phyloP scores from a whole-genome alignment of 1,140 invertebrate genomes.

The Chlorops oryzae region DNA sequence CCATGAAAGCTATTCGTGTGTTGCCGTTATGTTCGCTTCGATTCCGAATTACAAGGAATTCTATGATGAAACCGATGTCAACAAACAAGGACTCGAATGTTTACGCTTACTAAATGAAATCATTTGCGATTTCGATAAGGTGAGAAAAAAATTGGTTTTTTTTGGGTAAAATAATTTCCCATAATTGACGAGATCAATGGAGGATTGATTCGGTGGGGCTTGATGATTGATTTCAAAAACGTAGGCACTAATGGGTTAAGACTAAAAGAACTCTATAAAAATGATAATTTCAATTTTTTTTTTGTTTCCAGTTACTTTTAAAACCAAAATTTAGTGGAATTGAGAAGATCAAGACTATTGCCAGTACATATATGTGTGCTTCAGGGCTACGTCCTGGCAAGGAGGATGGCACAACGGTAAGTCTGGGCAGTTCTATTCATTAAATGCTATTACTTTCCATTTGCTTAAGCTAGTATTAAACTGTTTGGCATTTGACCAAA shows the following conservation, averaged over 20 bases:
- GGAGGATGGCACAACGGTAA: constrained; percentile 64
- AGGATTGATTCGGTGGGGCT: neutral
- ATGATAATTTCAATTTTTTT: neutral
- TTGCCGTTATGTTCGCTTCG: constrained; percentile 96
- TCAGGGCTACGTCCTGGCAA: constrained; percentile 85
- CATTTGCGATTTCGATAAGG: constrained; percentile 97
- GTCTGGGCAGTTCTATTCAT: no score
- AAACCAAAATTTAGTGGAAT: constrained; percentile 93
- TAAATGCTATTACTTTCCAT: no score
- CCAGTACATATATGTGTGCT: constrained; percentile 97
- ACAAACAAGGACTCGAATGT: constrained; percentile 94
- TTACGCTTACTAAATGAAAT: constrained; percentile 94
- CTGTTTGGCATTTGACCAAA: no score
- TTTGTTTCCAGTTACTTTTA: constrained; percentile 59
- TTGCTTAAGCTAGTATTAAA: no score
- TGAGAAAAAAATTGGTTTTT: constrained; percentile 46
- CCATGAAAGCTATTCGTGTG: constrained; percentile 87
- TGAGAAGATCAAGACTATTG: constrained; percentile 99
- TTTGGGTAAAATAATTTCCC: no score
- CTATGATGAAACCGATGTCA: constrained; percentile 95
- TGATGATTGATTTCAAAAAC: neutral
- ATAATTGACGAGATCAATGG: no score
- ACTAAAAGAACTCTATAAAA: neutral
- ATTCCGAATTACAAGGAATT: constrained; percentile 99
- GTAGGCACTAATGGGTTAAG: neutral